Percentiles rank a stretch among this genome's conserved stretches.
These are phyloP conservation scores for Neodiprion virginianus DNA, from an alignment of 1,140 invertebrate species.

Conservation along the genomic window DNA sequence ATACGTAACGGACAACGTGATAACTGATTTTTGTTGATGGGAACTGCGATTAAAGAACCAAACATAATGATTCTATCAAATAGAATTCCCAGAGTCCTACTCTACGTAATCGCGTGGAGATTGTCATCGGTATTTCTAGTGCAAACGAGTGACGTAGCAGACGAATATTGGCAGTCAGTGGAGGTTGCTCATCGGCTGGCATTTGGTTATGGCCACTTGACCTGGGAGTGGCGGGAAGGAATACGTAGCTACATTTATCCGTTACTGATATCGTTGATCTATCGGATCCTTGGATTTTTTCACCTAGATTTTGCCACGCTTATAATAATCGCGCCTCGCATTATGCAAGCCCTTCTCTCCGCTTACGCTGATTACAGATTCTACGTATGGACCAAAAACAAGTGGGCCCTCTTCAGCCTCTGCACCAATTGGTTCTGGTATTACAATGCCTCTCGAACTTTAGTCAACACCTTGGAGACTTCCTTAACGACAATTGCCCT, in stretches of 20 bases:
- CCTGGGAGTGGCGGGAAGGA: constrained; percentile 89
- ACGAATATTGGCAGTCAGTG: constrained; percentile 93
- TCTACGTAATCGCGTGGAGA: constrained; percentile 68
- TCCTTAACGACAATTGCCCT: constrained; percentile 79
- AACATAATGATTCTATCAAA: not conserved
- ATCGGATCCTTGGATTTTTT: constrained; percentile 36
- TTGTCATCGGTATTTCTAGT: constrained; percentile 74
- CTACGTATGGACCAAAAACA: constrained; percentile 72
- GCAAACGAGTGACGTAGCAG: constrained; percentile 86
- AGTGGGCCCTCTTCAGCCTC: constrained; percentile 71
- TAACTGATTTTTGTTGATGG: too few species aligned
- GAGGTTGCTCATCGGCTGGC: constrained; percentile 87
- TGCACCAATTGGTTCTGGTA: constrained; percentile 87
- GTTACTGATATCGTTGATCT: constrained; percentile 66
- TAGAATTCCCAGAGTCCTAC: constrained; percentile 39
- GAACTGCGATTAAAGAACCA: not conserved
- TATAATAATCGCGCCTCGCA: constrained; percentile 67
- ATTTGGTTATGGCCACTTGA: constrained; percentile 87
- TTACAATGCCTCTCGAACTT: constrained; percentile 83
- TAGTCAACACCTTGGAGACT: constrained; percentile 86
- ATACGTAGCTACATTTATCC: constrained; percentile 87
- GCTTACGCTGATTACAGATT: constrained; percentile 79
- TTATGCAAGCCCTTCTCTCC: constrained; percentile 80
- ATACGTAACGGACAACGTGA: too few species aligned
- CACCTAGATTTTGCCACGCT: constrained; percentile 41